Percentiles rank a stretch among this genome's conserved stretches.
These are phyloP conservation scores for Cheilosia vulpina DNA, from an alignment of 2,888 invertebrate genomes.

Conservation along the genomic window DNA sequence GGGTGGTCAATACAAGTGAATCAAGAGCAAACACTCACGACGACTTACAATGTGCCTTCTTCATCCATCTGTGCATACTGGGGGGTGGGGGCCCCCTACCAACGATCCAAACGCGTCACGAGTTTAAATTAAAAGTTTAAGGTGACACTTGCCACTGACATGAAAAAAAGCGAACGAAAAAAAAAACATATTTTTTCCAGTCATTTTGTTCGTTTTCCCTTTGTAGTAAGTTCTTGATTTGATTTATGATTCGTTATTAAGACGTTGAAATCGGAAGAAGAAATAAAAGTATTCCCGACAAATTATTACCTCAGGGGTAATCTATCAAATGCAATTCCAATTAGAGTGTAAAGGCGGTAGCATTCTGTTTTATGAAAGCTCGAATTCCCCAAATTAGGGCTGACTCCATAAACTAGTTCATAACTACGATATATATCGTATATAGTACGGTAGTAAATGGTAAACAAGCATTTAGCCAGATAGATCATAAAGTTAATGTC, in stretches of 20 bases:
- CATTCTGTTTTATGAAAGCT: conserved; percentile 21
- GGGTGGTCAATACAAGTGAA: conserved; percentile 68
- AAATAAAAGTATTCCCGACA: conserved; percentile 33
- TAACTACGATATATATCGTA: conserved; percentile 23
- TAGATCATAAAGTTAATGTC: conserved; percentile 59
- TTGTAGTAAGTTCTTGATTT: conserved; percentile 50
- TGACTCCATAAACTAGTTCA: conserved; percentile 47
- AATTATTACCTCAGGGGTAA: conserved; percentile 51
- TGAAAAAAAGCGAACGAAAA: conserved; percentile 19
- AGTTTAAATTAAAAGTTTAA: conserved; percentile 72
- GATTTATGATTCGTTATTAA: conserved; percentile 72
- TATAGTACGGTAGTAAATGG: conserved; percentile 29
- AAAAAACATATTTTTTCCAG: conserved; percentile 7
- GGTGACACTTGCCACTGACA: conserved; percentile 73
- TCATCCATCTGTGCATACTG: conserved; percentile 28
- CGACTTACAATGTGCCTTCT: neutral
- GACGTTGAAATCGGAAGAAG: conserved; percentile 39
- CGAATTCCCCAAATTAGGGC: conserved; percentile 1
- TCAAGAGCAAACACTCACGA: conserved; percentile 40
- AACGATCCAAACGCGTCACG: conserved; percentile 38
- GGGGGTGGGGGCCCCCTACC: neutral
- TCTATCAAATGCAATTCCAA: conserved; percentile 66
- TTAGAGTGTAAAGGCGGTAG: conserved; percentile 22
- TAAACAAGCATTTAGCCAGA: conserved; percentile 24
- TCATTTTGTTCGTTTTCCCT: conserved; percentile 28